Percentiles rank a stretch among this genome's conserved stretches.
Evolutionary conservation across 2,888 invertebrate genomes (phyloP).

Genomic region (Xestia ashworthii): DNA sequence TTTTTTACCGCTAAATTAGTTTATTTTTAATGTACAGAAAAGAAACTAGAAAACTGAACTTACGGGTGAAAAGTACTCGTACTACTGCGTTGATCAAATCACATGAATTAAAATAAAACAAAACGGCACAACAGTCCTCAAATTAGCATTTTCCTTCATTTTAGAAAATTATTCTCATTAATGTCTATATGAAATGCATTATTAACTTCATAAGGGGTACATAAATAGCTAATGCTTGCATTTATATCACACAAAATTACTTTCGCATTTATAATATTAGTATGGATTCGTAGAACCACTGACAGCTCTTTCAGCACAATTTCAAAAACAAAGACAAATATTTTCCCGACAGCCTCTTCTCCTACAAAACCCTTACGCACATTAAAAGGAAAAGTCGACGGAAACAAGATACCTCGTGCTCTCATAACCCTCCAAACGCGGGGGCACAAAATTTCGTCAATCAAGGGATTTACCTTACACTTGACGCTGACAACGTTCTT

Average conservation of each 20-base stretch:
- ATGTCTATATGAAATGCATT: slow-evolving; percentile 67
- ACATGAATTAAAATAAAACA: slow-evolving; percentile 8
- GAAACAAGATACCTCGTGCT: slow-evolving; percentile 77
- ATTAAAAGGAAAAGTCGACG: slow-evolving; percentile 75
- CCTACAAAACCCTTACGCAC: slow-evolving; percentile 70
- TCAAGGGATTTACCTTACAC: slow-evolving; percentile 88
- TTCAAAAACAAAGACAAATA: slow-evolving; percentile 35
- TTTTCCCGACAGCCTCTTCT: slow-evolving; percentile 53
- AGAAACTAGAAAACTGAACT: not conserved
- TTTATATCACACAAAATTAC: slow-evolving; percentile 63
- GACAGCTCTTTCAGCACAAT: slow-evolving; percentile 5
- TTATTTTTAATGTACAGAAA: not conserved
- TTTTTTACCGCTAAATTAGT: not conserved
- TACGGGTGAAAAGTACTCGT: not conserved
- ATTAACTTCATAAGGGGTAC: slow-evolving; percentile 70
- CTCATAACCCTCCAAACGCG: slow-evolving; percentile 78
- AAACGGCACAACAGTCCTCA: not conserved
- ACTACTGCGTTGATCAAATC: too few relatives aligned
- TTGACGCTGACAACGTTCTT: slow-evolving; percentile 86
- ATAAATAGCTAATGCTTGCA: slow-evolving; percentile 79
- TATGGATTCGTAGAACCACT: not conserved
- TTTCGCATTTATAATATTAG: too few relatives aligned
- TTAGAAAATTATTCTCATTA: slow-evolving; percentile 58
- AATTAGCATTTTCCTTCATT: slow-evolving; percentile 37
- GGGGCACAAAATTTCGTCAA: slow-evolving; percentile 85